Conservation (phyloP, 2,888 invertebrate genomes). For the Chloroclystis v-ata region DNA sequence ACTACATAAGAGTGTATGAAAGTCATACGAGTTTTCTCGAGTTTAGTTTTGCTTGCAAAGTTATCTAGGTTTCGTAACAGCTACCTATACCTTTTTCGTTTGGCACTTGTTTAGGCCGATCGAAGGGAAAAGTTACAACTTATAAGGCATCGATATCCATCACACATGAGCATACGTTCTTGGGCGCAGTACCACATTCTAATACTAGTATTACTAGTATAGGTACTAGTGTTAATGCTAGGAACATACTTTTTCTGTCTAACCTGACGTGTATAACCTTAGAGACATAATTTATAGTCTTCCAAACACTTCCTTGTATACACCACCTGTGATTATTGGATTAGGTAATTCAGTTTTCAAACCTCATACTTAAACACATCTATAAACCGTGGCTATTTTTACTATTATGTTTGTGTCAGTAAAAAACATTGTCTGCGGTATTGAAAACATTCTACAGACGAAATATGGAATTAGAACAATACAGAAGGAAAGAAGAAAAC, state of each 20-base stretch:
- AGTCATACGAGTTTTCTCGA: too few species aligned
- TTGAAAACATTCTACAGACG: too few species aligned
- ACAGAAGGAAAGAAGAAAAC: conserved; percentile 1
- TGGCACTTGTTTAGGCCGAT: background rate
- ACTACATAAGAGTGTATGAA: too few species aligned
- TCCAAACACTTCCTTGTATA: conserved; percentile 12
- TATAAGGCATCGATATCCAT: conserved; percentile 26
- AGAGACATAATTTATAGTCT: conserved; percentile 4
- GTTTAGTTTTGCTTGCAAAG: background rate
- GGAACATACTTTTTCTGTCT: conserved; percentile 27
- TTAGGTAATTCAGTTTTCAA: too few species aligned
- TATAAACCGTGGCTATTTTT: too few species aligned
- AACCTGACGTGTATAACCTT: conserved; percentile 21
- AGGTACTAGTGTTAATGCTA: background rate
- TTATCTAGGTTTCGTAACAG: too few species aligned
- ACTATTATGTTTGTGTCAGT: too few species aligned
- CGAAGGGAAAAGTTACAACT: conserved; percentile 50
- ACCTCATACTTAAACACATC: too few species aligned
- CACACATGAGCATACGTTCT: conserved; percentile 16
- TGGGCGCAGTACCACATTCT: conserved; percentile 26
- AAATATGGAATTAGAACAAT: background rate
- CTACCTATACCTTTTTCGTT: too few species aligned
- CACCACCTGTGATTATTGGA: conserved; percentile 6
- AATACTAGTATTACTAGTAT: background rate
- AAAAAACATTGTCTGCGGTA: background rate